Conservation (phyloP, 2,113 vertebrate genomes). For the Arothron firmamentum region DNA sequence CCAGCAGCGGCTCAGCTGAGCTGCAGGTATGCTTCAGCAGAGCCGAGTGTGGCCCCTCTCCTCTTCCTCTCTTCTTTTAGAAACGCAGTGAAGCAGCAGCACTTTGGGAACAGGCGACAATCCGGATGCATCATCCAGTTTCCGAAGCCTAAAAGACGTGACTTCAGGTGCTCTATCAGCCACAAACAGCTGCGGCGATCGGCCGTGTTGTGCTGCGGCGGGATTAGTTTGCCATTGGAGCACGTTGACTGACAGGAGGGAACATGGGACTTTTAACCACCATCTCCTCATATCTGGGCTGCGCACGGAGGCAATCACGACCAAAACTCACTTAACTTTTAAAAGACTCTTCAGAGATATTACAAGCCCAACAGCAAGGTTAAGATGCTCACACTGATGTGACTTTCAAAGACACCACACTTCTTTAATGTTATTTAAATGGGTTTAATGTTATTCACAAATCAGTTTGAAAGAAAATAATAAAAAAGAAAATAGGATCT, state of each 20-base stretch:
- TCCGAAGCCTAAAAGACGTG: conserved; percentile 9
- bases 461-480: too few relatives aligned
- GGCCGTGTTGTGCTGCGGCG: not conserved
- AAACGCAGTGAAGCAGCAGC: conserved; percentile 18
- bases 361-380: too few relatives aligned
- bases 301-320: too few relatives aligned
- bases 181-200: not conserved
- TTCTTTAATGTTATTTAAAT: too few relatives aligned
- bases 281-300: too few relatives aligned
- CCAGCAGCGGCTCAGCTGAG: conserved; percentile 31
- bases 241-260: not conserved
- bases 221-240: not conserved
- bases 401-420: too few relatives aligned
- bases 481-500: too few relatives aligned
- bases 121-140: conserved; percentile 8
- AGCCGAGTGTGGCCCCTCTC: conserved; percentile 1
- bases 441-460: too few relatives aligned
- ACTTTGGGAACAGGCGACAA: conserved; percentile 13
- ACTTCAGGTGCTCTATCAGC: conserved; percentile 17
- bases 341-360: too few relatives aligned
- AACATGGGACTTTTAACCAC: too few relatives aligned
- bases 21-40: conserved; percentile 31
- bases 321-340: too few relatives aligned
- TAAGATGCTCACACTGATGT: too few relatives aligned
- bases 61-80: conserved; percentile 22